phyloP scores from a whole-genome alignment of 2,888 invertebrate genomes.

The Bombyx huttoni region DNA sequence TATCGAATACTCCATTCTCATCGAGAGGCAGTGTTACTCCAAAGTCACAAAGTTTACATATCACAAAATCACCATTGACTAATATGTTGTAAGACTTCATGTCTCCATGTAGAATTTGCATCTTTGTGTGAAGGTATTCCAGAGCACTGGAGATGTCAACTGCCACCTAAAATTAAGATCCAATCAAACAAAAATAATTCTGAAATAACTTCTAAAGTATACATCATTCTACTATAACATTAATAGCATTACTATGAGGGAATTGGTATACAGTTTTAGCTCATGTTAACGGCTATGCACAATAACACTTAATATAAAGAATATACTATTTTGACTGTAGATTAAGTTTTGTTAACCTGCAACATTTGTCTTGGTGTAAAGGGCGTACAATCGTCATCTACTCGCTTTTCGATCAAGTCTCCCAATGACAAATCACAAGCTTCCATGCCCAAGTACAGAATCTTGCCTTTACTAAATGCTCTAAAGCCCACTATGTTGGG shows the following conservation, averaged over 20 bases:
- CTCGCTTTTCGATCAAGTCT: constrained; percentile 79
- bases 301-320: too few species aligned
- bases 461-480: constrained; percentile 62
- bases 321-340: too few species aligned
- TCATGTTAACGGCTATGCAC: too few species aligned
- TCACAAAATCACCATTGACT: constrained; percentile 80
- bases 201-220: too few species aligned
- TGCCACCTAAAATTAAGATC: constrained; percentile 56
- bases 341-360: constrained; percentile 42
- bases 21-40: constrained; percentile 83
- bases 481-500: constrained; percentile 88
- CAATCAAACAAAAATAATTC: too few species aligned
- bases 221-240: too few species aligned
- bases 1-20: constrained; percentile 74
- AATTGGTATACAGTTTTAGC: too few species aligned
- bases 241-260: too few species aligned
- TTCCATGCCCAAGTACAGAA: constrained; percentile 84
- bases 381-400: constrained; percentile 70
- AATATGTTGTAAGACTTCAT: constrained; percentile 88
- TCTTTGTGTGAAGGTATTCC: constrained; percentile 82
- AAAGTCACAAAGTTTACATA: constrained; percentile 88
- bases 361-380: constrained; percentile 75
- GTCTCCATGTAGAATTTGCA: constrained; percentile 83
- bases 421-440: constrained; percentile 81
- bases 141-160: constrained; percentile 79